Conservation (phyloP, 2,888 invertebrate genomes). For the Carcina quercana region DNA sequence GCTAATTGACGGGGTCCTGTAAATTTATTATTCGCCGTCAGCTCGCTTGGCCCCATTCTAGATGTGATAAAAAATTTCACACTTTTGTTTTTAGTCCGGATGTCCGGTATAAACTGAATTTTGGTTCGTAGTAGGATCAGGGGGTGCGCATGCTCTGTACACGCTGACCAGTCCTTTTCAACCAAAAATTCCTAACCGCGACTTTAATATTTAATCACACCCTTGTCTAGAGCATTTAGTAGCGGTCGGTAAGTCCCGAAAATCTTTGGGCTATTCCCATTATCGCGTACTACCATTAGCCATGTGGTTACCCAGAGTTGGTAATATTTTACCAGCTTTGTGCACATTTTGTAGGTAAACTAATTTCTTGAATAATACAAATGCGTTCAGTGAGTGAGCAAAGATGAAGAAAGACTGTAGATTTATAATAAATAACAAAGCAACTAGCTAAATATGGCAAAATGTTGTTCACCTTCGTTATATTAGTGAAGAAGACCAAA, state of each 20-base stretch:
- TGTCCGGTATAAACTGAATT: constrained; percentile 52
- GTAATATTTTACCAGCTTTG: background rate
- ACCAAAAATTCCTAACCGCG: constrained; percentile 68
- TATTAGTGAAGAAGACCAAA: too few relatives aligned
- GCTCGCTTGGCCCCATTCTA: constrained; percentile 29
- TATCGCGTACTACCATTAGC: too few relatives aligned
- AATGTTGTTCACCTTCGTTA: too few relatives aligned
- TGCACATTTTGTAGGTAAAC: too few relatives aligned
- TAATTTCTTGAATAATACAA: too few relatives aligned
- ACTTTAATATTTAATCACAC: constrained; percentile 73
- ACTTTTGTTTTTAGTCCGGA: constrained; percentile 52
- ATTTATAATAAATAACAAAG: too few relatives aligned
- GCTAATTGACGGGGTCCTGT: constrained; percentile 9
- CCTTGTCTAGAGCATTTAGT: constrained; percentile 72
- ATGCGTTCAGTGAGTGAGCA: too few relatives aligned
- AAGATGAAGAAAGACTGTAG: too few relatives aligned
- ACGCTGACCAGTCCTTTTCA: constrained; percentile 58
- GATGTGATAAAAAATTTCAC: constrained; percentile 51
- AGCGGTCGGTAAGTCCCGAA: constrained; percentile 50
- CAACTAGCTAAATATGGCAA: too few relatives aligned
- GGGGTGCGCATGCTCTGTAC: constrained; percentile 42
- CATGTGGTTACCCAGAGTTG: too few relatives aligned
- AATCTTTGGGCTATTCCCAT: constrained; percentile 33
- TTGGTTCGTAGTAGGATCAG: constrained; percentile 39
- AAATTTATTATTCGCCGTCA: constrained; percentile 18